A percentile compares a stretch with the other conserved stretches of the same genome.
phyloP scores from a whole-genome alignment of 2,797 vertebrate genomes.

The Anguilla pacifica region DNA sequence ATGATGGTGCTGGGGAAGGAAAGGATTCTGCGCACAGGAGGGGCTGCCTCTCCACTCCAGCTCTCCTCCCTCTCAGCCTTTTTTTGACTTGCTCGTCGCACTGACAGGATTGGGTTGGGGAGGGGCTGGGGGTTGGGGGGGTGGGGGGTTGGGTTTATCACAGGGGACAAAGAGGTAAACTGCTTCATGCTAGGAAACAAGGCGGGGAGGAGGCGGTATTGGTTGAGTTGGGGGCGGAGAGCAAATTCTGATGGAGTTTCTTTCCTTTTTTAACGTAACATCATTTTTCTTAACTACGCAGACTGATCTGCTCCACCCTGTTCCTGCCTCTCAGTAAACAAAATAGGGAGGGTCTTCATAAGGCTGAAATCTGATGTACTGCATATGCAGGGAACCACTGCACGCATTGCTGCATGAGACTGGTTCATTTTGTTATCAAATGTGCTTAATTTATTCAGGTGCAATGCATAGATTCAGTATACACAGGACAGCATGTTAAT shows the following conservation, averaged over 20 bases:
- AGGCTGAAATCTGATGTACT: background rate
- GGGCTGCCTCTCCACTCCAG: conserved; percentile 27
- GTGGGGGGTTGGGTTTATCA: conserved; percentile 17
- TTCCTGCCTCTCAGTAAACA: background rate
- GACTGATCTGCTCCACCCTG: background rate
- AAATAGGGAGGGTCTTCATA: background rate
- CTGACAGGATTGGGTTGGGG: conserved; percentile 12
- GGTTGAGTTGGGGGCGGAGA: background rate
- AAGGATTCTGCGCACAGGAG: conserved; percentile 41
- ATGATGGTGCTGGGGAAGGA: conserved; percentile 42
- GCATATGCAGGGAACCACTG: background rate
- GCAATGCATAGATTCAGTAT: background rate
- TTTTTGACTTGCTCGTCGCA: background rate
- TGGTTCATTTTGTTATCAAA: background rate
- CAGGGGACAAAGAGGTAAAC: conserved; percentile 14
- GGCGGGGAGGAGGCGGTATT: conserved; percentile 14
- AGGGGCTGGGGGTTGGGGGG: background rate
- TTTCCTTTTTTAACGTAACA: conserved; percentile 4
- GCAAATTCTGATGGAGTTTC: background rate
- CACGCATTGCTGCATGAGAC: background rate
- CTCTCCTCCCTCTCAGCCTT: conserved; percentile 12
- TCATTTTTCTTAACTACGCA: conserved; percentile 7
- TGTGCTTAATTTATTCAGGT: background rate
- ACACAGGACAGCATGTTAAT: background rate
- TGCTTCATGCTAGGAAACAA: background rate